Evolutionary conservation across 2,888 invertebrate species (phyloP).

Genomic region (Drosophila paramelanica): DNA sequence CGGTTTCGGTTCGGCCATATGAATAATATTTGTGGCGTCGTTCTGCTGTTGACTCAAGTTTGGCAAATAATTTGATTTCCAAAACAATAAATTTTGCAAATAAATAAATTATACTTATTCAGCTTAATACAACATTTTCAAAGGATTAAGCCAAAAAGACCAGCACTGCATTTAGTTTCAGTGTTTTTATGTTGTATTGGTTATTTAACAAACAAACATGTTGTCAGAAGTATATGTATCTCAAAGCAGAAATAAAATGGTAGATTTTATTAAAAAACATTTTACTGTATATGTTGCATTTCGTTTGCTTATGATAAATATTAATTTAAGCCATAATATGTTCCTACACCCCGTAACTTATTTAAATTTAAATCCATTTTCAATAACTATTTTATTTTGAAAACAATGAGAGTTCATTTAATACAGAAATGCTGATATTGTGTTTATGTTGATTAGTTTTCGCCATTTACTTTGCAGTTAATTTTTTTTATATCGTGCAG

Average conservation of each 20-base stretch:
- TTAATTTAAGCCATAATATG: background rate
- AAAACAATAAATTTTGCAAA: slow-evolving; percentile 70
- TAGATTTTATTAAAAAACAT: background rate
- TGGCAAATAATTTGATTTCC: slow-evolving; percentile 79
- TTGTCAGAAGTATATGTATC: background rate
- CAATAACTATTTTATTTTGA: background rate
- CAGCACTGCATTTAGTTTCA: slow-evolving; percentile 7
- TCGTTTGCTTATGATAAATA: background rate
- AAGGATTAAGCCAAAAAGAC: slow-evolving; percentile 48
- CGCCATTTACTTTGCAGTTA: no score
- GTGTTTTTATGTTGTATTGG: slow-evolving; percentile 1
- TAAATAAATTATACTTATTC: slow-evolving; percentile 74
- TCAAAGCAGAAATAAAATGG: background rate
- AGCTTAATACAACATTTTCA: slow-evolving; percentile 60
- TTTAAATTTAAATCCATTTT: no score
- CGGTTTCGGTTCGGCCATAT: slow-evolving; percentile 40
- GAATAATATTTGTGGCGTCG: slow-evolving; percentile 75
- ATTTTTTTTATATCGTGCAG: no score
- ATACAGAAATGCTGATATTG: background rate
- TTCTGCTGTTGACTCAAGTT: slow-evolving; percentile 79
- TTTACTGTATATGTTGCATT: background rate
- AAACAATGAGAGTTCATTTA: background rate
- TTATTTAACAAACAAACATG: background rate
- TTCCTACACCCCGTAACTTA: no score
- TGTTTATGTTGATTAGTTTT: background rate